Evolutionary conservation across 2,888 invertebrate genomes (phyloP), one percentile per base, ranked within the genome.

Genomic region (Erynnis tages): DNA sequence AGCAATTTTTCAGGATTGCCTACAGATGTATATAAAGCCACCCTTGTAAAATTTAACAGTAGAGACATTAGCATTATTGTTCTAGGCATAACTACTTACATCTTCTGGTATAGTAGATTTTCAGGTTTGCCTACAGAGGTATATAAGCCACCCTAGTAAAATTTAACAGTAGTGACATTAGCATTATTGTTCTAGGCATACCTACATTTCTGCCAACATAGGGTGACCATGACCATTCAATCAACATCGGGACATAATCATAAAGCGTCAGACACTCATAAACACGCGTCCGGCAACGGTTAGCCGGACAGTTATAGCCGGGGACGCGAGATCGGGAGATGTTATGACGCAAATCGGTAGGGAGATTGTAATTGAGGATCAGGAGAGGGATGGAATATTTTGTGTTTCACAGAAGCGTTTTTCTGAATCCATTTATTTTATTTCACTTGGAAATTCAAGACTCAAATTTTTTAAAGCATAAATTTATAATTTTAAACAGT

Each of bases 231-330:
- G 74, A 74, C 81, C 85, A 83, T 87, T 88, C 87, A 85, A 87
- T 88, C 88, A 86, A 79, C 80, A 79, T 73, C 66, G 69, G 83
- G 74, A 82, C 79, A 87, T 86, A 84, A 86, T 87, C 86, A 84
- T 89, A 87, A 88, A 87, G 67, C 66, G 74, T 73, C 73, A 74
- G 69, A 74, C 61, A 65, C 73, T 75, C 79, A 76, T 85, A 86
- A 85, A 86, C 80, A 79, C 73, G 62, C 73, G 74, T 63, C 71
- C 71, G 69, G 68, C 66, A 66, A 60, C 66, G 67, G 58, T 53
- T 59, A 59, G 58, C 57, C 66, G 68, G 76, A 80, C 82, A 70
- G 79, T 83, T 83, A 84, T 79, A 67, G 70, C 72, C 46, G 54
- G 57, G 63, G 63, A 64, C 61, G 66, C 67, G 66, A 62, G 65